A percentile compares a stretch with the other conserved stretches of the same genome.
Conservation (phyloP, 1,140 invertebrate genomes). For the Polyergus mexicanus region DNA sequence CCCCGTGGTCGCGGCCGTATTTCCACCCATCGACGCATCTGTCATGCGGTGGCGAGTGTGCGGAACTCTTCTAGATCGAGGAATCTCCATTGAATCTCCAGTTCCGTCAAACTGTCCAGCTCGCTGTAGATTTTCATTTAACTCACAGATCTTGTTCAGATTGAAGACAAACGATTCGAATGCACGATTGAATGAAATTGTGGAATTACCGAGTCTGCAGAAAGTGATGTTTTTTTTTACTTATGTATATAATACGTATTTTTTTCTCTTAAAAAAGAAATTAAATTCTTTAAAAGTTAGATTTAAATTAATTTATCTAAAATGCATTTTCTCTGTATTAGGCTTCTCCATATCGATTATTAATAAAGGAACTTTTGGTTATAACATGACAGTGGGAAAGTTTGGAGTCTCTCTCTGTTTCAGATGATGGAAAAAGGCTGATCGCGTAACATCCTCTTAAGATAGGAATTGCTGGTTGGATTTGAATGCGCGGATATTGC, state of each 20-base stretch:
- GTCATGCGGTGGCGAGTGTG: not conserved
- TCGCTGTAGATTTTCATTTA: slow-evolving; percentile 3
- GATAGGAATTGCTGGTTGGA: slow-evolving; percentile 7
- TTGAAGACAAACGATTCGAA: slow-evolving; percentile 22
- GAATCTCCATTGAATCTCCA: not conserved
- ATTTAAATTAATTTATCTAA: not conserved
- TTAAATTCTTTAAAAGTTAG: not conserved
- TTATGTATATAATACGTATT: not conserved
- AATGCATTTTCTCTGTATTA: not conserved
- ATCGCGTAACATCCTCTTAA: slow-evolving; percentile 20
- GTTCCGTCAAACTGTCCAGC: not conserved
- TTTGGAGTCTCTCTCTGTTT: not conserved
- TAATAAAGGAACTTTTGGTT: not conserved
- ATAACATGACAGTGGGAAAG: not conserved
- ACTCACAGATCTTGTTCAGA: slow-evolving; percentile 10
- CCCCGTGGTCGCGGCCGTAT: slow-evolving; percentile 36
- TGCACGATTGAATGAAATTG: slow-evolving; percentile 8
- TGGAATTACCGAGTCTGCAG: slow-evolving; percentile 1
- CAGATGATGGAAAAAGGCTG: slow-evolving; percentile 4
- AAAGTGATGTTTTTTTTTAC: slow-evolving; percentile 22
- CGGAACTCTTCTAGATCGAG: slow-evolving; percentile 22
- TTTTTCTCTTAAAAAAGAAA: not conserved
- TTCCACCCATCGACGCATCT: slow-evolving; percentile 42
- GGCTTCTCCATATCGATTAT: not conserved
- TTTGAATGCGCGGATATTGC: slow-evolving; percentile 39